A percentile compares a stretch with the other conserved stretches of the same genome.
Conservation (phyloP, 2,113 vertebrate species). For the Climacteris rufus region DNA sequence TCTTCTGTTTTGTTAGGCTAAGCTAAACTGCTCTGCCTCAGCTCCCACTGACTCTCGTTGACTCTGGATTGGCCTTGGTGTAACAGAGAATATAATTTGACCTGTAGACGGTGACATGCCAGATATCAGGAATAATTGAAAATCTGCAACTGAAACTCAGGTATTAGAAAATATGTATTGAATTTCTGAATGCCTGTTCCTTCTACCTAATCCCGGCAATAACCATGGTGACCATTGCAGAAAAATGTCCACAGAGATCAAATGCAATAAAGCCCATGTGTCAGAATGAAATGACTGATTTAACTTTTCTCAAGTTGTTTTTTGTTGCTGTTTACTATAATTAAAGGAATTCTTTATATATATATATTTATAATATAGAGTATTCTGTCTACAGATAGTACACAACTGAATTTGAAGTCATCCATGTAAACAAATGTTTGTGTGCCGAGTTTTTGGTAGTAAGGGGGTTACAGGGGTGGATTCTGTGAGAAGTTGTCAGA, state of each 20-base stretch:
- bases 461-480: neutral
- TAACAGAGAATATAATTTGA: neutral
- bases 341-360: neutral
- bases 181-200: neutral
- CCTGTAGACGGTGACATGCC: neutral
- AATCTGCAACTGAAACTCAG: neutral
- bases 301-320: neutral
- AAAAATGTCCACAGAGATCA: neutral
- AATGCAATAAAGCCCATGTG: neutral
- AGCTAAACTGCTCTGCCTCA: neutral
- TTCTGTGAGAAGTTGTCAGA: neutral
- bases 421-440: neutral
- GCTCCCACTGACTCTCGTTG: neutral
- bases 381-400: neutral
- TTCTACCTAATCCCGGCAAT: neutral
- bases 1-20: neutral
- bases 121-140: neutral
- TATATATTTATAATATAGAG: neutral
- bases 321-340: neutral
- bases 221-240: neutral
- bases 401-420: neutral
- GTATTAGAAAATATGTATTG: neutral
- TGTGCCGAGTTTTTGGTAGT: neutral
- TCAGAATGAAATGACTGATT: neutral
- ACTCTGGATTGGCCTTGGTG: neutral